Base-by-base conservation (phyloP, 2,797 vertebrate genomes). In the Pagetopsis macropterus region DNA sequence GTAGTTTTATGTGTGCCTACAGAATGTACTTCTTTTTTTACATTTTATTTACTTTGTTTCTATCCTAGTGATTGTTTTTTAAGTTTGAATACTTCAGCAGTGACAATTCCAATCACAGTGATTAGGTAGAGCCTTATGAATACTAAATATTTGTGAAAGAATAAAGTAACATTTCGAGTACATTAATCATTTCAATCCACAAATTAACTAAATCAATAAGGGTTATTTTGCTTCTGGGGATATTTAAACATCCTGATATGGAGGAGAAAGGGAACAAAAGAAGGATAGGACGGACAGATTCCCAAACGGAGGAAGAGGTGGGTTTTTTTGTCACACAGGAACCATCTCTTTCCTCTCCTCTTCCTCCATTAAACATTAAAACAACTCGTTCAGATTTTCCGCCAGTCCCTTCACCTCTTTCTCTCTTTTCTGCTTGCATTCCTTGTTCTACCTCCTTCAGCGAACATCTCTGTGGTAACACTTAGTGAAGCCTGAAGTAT, bases 301-400 rank as follows among this genome's bases (percentile, higher is more conserved):
- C 15, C 48, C 31, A 0, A 3, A 41, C 27, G 33, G 19, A 62
- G 27, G 15, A 14, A 43, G 51, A 43, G 33, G n/a, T 3, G n/a
- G 4, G 51, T 52, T 44, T 49, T 54, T 68, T 74, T 15, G 37
- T 44, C 54, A 44, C 64, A 72, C 57, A 63, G 70, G 49, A 77
- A 50, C 40, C 5, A 4, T 70, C 52, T 49, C 68, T 55, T 12
- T 78, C 62, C 54, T 73, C 59, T 80, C 4, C 31, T 52, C 13
- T 65, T 46, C 71, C 54, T 72, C 76, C 44, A 63, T 52, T n/a
- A 31, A 75, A 70, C 75, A 70, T 79, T 72, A 78, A 27, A 78
- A 78, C 63, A 58, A 49, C n/a, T 66, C 49, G 19, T 75, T 23
- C 70, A 77, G 72, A 76, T 76, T 67, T 61, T 51, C 59, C 6